Conservation (phyloP, 2,888 invertebrate species). For the Drosophila affinis region DNA sequence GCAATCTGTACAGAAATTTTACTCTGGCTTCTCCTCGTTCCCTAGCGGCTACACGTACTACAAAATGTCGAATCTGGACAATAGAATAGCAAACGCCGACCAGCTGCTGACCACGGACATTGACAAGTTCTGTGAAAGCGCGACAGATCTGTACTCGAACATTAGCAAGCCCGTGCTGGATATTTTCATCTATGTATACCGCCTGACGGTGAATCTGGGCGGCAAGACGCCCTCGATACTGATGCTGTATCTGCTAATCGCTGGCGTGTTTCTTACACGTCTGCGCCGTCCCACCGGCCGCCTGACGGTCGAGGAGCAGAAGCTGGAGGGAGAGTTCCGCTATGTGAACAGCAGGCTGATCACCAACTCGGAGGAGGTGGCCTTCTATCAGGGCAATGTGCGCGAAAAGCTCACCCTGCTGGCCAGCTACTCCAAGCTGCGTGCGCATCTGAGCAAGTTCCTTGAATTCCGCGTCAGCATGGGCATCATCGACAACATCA, state of each 20-base stretch:
- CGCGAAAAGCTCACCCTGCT: slow-evolving; percentile 94
- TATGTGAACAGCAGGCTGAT: slow-evolving; percentile 98
- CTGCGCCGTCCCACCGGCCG: slow-evolving; percentile 93
- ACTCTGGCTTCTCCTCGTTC: slow-evolving; percentile 44
- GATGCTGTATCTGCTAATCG: slow-evolving; percentile 93
- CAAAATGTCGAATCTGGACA: slow-evolving; percentile 97
- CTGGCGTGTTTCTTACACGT: slow-evolving; percentile 94
- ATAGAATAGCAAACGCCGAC: slow-evolving; percentile 97
- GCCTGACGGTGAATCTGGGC: slow-evolving; percentile 93
- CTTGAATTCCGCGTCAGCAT: slow-evolving; percentile 94
- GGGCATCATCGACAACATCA: slow-evolving; percentile 97
- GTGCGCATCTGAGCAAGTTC: slow-evolving; percentile 92
- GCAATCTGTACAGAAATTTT: background rate
- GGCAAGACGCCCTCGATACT: slow-evolving; percentile 94
- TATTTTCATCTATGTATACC: slow-evolving; percentile 96
- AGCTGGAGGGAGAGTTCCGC: slow-evolving; percentile 98
- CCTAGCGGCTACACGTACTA: slow-evolving; percentile 96
- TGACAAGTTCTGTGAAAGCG: slow-evolving; percentile 98
- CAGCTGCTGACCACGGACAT: slow-evolving; percentile 98
- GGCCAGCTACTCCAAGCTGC: slow-evolving; percentile 94
- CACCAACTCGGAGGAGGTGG: slow-evolving; percentile 96
- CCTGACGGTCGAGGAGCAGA: slow-evolving; percentile 97
- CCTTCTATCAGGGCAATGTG: slow-evolving; percentile 90
- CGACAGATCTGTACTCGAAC: slow-evolving; percentile 98
- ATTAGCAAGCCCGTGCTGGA: slow-evolving; percentile 97